Conservation (phyloP, 2,113 vertebrate species). For the Odontesthes bonariensis region DNA sequence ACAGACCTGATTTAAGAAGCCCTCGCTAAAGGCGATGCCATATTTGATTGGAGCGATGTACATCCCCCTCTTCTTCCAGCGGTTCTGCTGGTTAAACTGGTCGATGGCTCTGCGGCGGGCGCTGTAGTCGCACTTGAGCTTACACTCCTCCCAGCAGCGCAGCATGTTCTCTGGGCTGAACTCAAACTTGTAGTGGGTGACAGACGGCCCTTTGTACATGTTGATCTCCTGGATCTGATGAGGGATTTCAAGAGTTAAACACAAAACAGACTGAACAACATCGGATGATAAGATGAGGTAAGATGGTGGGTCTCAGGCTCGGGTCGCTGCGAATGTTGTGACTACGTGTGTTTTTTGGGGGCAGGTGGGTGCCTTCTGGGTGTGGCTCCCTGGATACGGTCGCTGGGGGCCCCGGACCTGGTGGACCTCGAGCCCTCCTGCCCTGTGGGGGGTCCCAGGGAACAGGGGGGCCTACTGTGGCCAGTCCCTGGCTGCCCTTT, state of each 20-base stretch:
- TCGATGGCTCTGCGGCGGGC: slow-evolving; percentile 62
- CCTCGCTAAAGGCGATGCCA: slow-evolving; percentile 81
- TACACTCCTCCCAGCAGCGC: slow-evolving; percentile 59
- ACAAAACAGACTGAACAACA: no score
- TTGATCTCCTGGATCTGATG: slow-evolving; percentile 40
- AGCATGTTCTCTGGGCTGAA: slow-evolving; percentile 42
- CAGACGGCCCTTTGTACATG: slow-evolving; percentile 48
- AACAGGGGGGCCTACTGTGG: no score
- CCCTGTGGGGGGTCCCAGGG: no score
- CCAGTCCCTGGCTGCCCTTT: no score
- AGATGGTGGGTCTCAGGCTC: no score
- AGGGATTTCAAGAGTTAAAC: neutral
- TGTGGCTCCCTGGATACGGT: no score
- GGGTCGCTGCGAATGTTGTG: no score
- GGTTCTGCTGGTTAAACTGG: slow-evolving; percentile 86
- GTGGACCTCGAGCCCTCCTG: no score
- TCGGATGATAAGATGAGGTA: no score
- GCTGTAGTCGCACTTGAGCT: slow-evolving; percentile 76
- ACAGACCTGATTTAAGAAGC: slow-evolving; percentile 86
- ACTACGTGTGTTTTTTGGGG: no score
- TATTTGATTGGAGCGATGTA: slow-evolving; percentile 87
- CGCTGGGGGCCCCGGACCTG: no score
- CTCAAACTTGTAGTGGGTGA: slow-evolving; percentile 49
- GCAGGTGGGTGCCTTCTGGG: no score
- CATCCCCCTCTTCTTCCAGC: slow-evolving; percentile 89